These are phyloP conservation scores for Oscheius sp. DNA, from an alignment of 2,888 invertebrate genomes.

Conservation along the genomic window DNA sequence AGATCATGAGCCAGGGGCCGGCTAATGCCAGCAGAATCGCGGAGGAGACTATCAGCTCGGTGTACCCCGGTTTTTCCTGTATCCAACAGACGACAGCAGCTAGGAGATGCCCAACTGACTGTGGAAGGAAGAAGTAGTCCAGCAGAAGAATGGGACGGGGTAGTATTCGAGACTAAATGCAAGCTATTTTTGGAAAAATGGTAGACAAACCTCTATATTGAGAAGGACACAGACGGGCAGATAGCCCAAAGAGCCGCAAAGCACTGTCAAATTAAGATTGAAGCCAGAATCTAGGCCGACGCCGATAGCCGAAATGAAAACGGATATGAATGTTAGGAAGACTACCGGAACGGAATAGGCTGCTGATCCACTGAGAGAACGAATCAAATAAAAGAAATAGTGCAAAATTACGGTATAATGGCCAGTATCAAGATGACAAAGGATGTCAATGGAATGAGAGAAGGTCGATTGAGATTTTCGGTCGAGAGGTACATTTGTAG, in stretches of 20 bases:
- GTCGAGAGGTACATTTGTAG: constrained; percentile 1
- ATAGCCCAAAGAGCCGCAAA: not conserved
- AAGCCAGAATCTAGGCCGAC: not conserved
- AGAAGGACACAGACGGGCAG: constrained; percentile 3
- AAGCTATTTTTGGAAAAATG: not conserved
- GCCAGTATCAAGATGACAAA: constrained; percentile 4
- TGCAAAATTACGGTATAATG: constrained; percentile 14
- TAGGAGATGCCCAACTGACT: constrained; percentile 41
- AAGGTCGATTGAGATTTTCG: not conserved
- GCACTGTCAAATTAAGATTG: not conserved
- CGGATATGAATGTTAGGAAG: not conserved
- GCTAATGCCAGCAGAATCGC: constrained; percentile 15
- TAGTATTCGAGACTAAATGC: constrained; percentile 39
- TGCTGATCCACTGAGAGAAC: constrained; percentile 13
- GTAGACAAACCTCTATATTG: constrained; percentile 14
- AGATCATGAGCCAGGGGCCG: not conserved
- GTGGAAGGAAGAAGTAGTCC: constrained; percentile 48
- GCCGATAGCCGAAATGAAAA: constrained; percentile 11
- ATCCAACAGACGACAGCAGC: constrained; percentile 39
- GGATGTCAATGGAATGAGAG: not conserved
- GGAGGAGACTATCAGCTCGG: constrained; percentile 11
- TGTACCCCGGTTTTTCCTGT: constrained; percentile 17
- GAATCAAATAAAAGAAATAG: not conserved
- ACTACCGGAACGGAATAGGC: not conserved
- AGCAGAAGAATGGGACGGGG: constrained; percentile 42